phyloP scores from a whole-genome alignment of 2,888 invertebrate species.

The Drosophila paucipuncta region DNA sequence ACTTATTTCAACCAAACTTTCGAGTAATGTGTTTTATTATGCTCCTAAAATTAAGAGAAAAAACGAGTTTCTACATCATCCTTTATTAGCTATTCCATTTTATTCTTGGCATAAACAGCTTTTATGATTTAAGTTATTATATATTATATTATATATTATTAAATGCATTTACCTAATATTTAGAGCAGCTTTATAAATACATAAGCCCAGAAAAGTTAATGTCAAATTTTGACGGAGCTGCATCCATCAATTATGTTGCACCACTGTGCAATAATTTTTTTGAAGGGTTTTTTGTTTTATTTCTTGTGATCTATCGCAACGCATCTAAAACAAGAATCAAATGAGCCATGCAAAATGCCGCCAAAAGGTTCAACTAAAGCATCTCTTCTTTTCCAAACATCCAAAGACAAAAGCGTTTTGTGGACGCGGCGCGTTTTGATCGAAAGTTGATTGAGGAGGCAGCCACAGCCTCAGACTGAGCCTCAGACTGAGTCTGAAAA shows the following conservation, averaged over 20 bases:
- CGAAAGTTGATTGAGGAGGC: constrained; percentile 78
- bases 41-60: no score
- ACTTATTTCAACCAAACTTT: no score
- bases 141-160: not conserved
- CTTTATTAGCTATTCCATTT: not conserved
- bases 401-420: constrained; percentile 61
- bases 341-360: constrained; percentile 77
- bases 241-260: constrained; percentile 1
- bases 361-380: constrained; percentile 65
- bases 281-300: constrained; percentile 18
- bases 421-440: constrained; percentile 72
- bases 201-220: not conserved
- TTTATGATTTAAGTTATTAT: not conserved
- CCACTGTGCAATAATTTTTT: constrained; percentile 53
- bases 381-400: constrained; percentile 35
- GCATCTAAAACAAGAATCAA: constrained; percentile 74
- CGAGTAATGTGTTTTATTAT: no score
- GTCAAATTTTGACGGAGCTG: not conserved
- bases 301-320: constrained; percentile 68
- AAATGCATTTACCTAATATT: not conserved
- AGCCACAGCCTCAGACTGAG: not conserved
- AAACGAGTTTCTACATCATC: not conserved
- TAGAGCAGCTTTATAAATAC: not conserved
- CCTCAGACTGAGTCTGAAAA: constrained; percentile 24
- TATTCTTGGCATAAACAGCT: not conserved